These are phyloP conservation scores for Orthosia gracilis DNA, from an alignment of 2,888 invertebrate species.

Conservation along the genomic window DNA sequence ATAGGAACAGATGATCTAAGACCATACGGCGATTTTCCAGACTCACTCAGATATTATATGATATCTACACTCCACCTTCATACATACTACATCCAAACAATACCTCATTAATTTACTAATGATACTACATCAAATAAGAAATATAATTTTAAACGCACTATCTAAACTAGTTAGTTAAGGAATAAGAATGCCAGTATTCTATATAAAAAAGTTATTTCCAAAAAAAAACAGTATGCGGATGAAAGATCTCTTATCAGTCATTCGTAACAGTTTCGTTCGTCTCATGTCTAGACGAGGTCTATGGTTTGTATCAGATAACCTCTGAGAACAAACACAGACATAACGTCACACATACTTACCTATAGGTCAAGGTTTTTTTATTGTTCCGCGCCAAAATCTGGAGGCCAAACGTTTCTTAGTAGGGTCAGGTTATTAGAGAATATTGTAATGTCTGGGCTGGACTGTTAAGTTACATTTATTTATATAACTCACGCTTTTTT, in stretches of 20 bases:
- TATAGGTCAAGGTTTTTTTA: constrained; percentile 32
- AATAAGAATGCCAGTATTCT: not conserved
- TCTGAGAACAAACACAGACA: constrained; percentile 29
- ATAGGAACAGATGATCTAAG: too few species aligned
- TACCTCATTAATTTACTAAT: too few species aligned
- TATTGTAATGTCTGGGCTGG: not conserved
- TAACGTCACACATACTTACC: not conserved
- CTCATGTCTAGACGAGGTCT: constrained; percentile 43
- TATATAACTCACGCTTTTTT: too few species aligned
- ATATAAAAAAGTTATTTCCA: not conserved
- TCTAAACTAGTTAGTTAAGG: too few species aligned
- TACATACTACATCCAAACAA: too few species aligned
- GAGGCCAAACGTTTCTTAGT: not conserved
- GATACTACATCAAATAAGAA: too few species aligned
- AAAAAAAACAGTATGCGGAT: not conserved
- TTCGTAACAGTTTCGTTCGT: constrained; percentile 10
- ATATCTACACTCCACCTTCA: too few species aligned
- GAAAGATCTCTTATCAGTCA: constrained; percentile 29
- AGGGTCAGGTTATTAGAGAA: not conserved
- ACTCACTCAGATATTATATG: too few species aligned
- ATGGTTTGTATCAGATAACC: constrained; percentile 40
- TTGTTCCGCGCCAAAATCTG: constrained; percentile 4
- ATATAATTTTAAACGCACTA: too few species aligned
- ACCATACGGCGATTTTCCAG: too few species aligned
- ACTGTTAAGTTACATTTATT: not conserved